Conservation (phyloP, 2,113 vertebrate species). For the Dasypus novemcinctus region DNA sequence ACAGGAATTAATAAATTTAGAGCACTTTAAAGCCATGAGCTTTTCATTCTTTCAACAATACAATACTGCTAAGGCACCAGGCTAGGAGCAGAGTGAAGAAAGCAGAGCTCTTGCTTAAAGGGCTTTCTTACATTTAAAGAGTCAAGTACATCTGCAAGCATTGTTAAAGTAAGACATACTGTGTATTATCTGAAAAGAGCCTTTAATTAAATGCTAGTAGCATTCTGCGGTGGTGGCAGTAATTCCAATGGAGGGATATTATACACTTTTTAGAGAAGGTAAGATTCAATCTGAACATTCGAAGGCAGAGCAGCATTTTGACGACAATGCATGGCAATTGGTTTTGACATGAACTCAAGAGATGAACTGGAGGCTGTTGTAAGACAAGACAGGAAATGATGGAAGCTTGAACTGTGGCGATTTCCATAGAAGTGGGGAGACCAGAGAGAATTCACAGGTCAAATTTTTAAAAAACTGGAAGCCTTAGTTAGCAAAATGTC, state of each 20-base stretch:
- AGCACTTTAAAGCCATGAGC: not conserved
- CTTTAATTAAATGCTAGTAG: not conserved
- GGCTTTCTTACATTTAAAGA: not conserved
- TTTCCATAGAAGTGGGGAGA: not conserved
- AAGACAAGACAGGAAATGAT: not conserved
- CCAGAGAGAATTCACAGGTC: not conserved
- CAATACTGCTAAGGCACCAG: not conserved
- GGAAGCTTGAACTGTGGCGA: not conserved
- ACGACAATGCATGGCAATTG: not conserved
- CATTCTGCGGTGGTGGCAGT: not conserved
- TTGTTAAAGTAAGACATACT: not conserved
- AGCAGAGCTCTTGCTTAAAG: not conserved
- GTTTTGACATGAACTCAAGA: not conserved
- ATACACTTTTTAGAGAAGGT: not conserved
- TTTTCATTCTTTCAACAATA: not conserved
- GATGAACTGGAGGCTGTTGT: not conserved
- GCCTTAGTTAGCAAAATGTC: not conserved
- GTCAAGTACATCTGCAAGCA: not conserved
- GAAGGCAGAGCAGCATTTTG: constrained; percentile 32
- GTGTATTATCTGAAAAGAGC: not conserved
- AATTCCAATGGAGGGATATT: not conserved
- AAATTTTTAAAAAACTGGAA: not conserved
- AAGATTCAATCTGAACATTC: not conserved
- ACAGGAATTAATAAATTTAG: not conserved
- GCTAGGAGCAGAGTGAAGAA: not conserved